Evolutionary conservation across 2,113 vertebrate genomes (phyloP).

Genomic region (Petroica traversi): DNA sequence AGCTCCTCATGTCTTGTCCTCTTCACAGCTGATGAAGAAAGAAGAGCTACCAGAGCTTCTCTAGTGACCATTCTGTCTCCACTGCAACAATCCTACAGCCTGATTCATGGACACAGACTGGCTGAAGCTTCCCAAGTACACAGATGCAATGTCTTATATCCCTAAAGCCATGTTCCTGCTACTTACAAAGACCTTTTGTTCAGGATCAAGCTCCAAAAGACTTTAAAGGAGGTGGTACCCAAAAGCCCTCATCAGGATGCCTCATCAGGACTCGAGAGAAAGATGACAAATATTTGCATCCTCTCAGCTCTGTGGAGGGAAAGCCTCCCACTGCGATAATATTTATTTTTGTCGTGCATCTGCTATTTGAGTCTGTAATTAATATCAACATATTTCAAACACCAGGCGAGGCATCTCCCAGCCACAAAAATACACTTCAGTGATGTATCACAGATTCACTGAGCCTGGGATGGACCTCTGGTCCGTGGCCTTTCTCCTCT

Average conservation of each 20-base stretch:
- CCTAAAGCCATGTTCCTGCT: background rate
- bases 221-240: background rate
- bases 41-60: background rate
- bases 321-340: slow-evolving; percentile 43
- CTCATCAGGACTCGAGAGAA: background rate
- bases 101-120: background rate
- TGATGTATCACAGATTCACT: background rate
- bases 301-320: background rate
- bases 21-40: background rate
- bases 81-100: background rate
- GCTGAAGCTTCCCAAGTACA: background rate
- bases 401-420: slow-evolving; percentile 25
- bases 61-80: background rate
- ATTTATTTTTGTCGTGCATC: slow-evolving; percentile 64
- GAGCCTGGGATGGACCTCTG: background rate
- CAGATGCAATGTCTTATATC: background rate
- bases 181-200: background rate
- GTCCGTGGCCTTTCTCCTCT: background rate
- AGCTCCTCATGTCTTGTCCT: background rate
- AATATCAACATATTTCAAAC: slow-evolving; percentile 55
- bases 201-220: background rate
- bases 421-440: slow-evolving; percentile 21
- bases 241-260: slow-evolving; percentile 11
- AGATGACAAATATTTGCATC: slow-evolving; percentile 52
- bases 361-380: slow-evolving; percentile 57